Evolutionary conservation across 2,888 invertebrate species (phyloP).

Genomic region (Polydrusus pterygomalis): DNA sequence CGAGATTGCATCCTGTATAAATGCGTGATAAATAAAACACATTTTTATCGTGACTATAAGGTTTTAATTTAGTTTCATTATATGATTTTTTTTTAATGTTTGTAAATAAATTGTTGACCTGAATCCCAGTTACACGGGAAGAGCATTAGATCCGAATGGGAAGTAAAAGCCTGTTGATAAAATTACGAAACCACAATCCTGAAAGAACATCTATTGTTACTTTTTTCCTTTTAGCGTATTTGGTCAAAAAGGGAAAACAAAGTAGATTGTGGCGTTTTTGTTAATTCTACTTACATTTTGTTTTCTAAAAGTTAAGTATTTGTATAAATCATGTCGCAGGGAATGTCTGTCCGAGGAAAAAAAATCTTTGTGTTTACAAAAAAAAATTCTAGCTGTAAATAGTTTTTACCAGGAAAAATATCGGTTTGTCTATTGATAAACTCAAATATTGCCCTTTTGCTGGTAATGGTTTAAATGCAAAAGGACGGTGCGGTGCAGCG

Average conservation of each 20-base stretch:
- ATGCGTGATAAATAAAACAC: background rate
- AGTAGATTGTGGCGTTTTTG: slow-evolving; percentile 24
- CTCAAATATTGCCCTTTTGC: too few species aligned
- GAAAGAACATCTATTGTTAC: slow-evolving; percentile 21
- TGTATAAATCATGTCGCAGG: background rate
- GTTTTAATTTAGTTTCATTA: background rate
- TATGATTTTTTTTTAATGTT: slow-evolving; percentile 5
- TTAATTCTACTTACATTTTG: slow-evolving; percentile 26
- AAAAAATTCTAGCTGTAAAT: background rate
- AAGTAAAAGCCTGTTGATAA: slow-evolving; percentile 24
- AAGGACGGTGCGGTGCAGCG: too few species aligned
- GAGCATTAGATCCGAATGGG: slow-evolving; percentile 17
- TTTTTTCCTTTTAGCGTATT: slow-evolving; percentile 26
- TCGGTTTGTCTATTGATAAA: too few species aligned
- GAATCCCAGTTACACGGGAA: slow-evolving; percentile 10
- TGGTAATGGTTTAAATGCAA: too few species aligned
- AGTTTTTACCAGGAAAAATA: too few species aligned
- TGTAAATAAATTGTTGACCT: slow-evolving; percentile 2
- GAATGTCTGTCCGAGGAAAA: too few species aligned
- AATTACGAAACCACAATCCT: slow-evolving; percentile 22
- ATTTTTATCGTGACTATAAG: background rate
- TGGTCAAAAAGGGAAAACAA: slow-evolving; percentile 19
- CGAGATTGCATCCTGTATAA: too few species aligned
- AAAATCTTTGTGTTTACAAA: too few species aligned
- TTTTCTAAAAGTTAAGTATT: slow-evolving; percentile 5